Base-by-base conservation (phyloP, 1,140 invertebrate genomes). In the Euborellia annulipes region DNA sequence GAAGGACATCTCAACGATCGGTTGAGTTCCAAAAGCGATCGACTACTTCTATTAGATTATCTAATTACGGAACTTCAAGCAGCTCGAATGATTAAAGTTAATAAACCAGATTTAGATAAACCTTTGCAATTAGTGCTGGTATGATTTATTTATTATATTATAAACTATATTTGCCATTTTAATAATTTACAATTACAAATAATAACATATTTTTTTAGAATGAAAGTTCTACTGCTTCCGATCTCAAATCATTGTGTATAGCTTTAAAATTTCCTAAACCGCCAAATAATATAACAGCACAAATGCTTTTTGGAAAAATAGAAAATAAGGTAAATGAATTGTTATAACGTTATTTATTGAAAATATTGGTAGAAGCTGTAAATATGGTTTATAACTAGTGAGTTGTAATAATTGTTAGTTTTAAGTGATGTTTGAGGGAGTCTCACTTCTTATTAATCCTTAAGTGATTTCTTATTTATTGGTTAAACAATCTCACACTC, bases 201-300 rank as follows among this genome's bases (percentile, higher is more conserved):
- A n/a, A 6, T 32, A 48, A 22, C 49, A 46, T 47, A 55, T 52
- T 49, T 50, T 63, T 68, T 23, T 58, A 89, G 81, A 69, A 75
- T 62, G 88, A 92, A 68, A 83, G 78, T 57, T 70, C 76, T 37
- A 78, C 82, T 34, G 87, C 87, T 6, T 75, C 70, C 49, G 69
- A 80, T 56, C 60, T 95, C 48, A 80, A 82, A 58, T 69, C 78
- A 36, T 79, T 92, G 54, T 57, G 89, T 8, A 75, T 81, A 47
- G 71, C 76, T 16, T 64, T 95, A 13, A 76, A 80, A 38, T 79
- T 92, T 58, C 77, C 81, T 21, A 91, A 89, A 59, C 84, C 90
- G 40, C 88, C 89, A 8, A 70, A 79, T 8, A 79, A 84, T 58
- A 82, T 94, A 36, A 78, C 78, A 9, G 52, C 79, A 1, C 72